Base-by-base conservation (phyloP, 2,888 invertebrate genomes). In the Hirtodrosophila cameraria region DNA sequence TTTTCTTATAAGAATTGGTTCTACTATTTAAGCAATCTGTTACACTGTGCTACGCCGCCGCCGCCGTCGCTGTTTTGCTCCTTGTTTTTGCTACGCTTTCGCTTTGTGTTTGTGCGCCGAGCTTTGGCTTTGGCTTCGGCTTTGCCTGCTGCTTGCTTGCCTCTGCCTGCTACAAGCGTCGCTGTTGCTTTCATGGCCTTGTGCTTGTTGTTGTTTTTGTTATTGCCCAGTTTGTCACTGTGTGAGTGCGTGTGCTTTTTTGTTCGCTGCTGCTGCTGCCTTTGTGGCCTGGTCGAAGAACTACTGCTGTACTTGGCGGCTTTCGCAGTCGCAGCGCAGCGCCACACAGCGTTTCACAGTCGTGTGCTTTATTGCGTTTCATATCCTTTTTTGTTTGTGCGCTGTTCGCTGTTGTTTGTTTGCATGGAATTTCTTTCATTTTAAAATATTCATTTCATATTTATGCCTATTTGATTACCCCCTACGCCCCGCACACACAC, bases 21-120 rank as follows among this genome's bases (percentile, higher is more conserved):
- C 23, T 49, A 39, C 46, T 60, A 27, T 15, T 53, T 7, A 27
- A 43, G 48, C 38, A 36, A 49, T 59, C 54, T 36, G 63, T 57
- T 61, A 55, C 59, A 58, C 61, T 69, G 69, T 55, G 58, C 60
- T 15, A 16, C 33, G 52, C 18, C 36, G 53, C 55, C 59, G 63
- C 60, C 33, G 52, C 18, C 36, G 53, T 53, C 59, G 63, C 60
- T 75, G 42, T 66, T 83, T 83, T 70, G 66, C 67, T 80, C 73
- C 69, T 87, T 74, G 71, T 80, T 77, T 76, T 85, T 81, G 79
- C 67, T 76, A 68, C 77, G 79, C 62, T 79, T 73, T 84, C 77
- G 81, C 68, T 80, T 69, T 77, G 79, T 75, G 61, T 62, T 72
- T 72, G 52, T 65, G 65, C 65, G 66, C 45, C 54, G 61, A 71